Percentiles rank a stretch among this genome's conserved stretches.
phyloP scores from a whole-genome alignment of 2,888 invertebrate species.

The Liopterus haemorrhoidalis region DNA sequence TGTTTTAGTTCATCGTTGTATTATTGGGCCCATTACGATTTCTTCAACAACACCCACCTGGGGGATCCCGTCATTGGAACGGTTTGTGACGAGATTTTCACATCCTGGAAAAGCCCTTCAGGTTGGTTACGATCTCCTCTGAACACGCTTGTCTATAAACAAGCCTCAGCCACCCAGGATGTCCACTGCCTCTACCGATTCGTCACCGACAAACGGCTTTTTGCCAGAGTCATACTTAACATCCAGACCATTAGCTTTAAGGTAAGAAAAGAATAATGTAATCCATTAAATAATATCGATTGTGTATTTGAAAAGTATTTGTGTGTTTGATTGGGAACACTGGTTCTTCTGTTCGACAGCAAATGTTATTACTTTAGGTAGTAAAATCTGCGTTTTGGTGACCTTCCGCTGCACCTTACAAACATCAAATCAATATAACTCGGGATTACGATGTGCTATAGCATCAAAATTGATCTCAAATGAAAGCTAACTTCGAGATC shows the following conservation, averaged over 20 bases:
- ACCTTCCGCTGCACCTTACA: too few species aligned
- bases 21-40: conserved; percentile 92
- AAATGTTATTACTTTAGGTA: too few species aligned
- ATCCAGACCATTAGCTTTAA: conserved; percentile 76
- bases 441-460: too few species aligned
- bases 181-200: conserved; percentile 79
- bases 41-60: conserved; percentile 83
- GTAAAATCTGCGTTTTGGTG: too few species aligned
- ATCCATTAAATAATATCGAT: too few species aligned
- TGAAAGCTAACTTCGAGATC: too few species aligned
- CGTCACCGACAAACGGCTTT: conserved; percentile 74
- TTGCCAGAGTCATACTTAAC: conserved; percentile 73
- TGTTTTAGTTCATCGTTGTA: conserved; percentile 86
- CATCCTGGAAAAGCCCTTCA: conserved; percentile 73
- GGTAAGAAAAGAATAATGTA: conserved; percentile 44
- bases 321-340: too few species aligned
- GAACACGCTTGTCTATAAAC: conserved; percentile 81
- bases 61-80: conserved; percentile 77
- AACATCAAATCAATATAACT: too few species aligned
- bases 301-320: too few species aligned
- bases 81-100: conserved; percentile 81
- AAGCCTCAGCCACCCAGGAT: conserved; percentile 63
- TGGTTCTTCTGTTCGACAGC: too few species aligned
- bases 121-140: conserved; percentile 76
- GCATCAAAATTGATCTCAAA: too few species aligned